Conservation (phyloP, 2,888 invertebrate species). For the Papilio demoleus region DNA sequence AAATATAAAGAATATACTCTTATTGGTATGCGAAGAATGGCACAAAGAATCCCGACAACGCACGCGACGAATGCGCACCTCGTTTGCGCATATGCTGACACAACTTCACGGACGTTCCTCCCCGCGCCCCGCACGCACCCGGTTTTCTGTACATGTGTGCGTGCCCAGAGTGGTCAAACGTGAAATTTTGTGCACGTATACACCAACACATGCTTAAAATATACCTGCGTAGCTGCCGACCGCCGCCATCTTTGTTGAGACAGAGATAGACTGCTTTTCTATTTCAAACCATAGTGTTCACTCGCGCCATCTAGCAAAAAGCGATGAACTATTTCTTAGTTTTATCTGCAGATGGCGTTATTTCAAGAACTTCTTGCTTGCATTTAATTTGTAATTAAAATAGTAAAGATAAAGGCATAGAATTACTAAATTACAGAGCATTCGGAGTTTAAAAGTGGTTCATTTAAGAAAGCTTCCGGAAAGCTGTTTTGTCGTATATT, state of each 20-base stretch:
- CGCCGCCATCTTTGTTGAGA: conserved; percentile 80
- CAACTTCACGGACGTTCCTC: conserved; percentile 84
- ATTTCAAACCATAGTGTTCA: conserved; percentile 54
- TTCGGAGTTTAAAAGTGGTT: no score
- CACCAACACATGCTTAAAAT: conserved; percentile 70
- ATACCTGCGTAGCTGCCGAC: conserved; percentile 80
- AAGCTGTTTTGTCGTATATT: no score
- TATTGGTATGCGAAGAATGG: conserved; percentile 98
- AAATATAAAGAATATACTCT: conserved; percentile 89
- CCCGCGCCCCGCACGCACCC: conserved; percentile 80
- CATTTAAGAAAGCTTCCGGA: no score
- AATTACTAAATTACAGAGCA: no score
- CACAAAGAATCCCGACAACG: conserved; percentile 99
- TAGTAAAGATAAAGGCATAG: no score
- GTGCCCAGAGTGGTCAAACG: conserved; percentile 82
- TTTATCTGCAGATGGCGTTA: conserved; percentile 47
- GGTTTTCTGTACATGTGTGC: conserved; percentile 69
- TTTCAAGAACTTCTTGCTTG: neutral
- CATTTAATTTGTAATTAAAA: no score
- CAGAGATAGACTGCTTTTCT: conserved; percentile 60
- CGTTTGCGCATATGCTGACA: conserved; percentile 91
- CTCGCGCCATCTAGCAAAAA: conserved; percentile 61
- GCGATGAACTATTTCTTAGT: neutral
- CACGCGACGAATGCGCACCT: conserved; percentile 92
- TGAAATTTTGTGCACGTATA: conserved; percentile 79